These are phyloP conservation scores for Machimus rusticus DNA, from an alignment of 2,888 invertebrate species.

Conservation along the genomic window DNA sequence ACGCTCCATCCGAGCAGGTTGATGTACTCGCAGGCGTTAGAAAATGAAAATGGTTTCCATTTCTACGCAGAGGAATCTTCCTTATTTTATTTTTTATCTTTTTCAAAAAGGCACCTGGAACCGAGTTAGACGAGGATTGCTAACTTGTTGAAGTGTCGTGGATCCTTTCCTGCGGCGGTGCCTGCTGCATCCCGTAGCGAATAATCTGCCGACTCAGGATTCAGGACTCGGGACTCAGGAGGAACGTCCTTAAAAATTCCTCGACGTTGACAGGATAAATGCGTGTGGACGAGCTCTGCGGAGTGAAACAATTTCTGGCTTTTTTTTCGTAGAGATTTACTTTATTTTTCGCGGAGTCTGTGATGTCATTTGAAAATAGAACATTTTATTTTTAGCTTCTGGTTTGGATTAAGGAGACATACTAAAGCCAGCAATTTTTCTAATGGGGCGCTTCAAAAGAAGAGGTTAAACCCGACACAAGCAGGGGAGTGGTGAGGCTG, in stretches of 20 bases:
- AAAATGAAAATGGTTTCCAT: conserved; percentile 15
- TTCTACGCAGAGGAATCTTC: not conserved
- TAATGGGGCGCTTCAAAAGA: not conserved
- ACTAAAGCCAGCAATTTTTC: not conserved
- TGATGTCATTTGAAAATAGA: not conserved
- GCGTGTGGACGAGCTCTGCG: not conserved
- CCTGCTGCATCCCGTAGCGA: not conserved
- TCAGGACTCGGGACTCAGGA: too few species aligned
- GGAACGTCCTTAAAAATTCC: not conserved
- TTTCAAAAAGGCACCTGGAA: not conserved
- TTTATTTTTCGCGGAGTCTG: not conserved
- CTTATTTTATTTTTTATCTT: not conserved
- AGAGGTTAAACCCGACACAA: not conserved
- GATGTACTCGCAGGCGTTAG: not conserved
- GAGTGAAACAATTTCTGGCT: not conserved
- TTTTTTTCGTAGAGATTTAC: not conserved
- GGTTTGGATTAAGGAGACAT: not conserved
- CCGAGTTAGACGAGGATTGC: not conserved
- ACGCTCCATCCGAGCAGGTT: not conserved
- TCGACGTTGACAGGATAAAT: not conserved
- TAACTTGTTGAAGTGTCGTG: conserved; percentile 2
- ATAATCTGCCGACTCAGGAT: not conserved
- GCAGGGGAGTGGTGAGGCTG: too few species aligned
- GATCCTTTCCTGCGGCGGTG: not conserved
- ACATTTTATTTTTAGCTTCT: not conserved